A percentile compares a stretch with the other conserved stretches of the same genome.
These are phyloP conservation scores for Riptortus pedestris DNA, from an alignment of 1,140 invertebrate species.

Conservation along the genomic window DNA sequence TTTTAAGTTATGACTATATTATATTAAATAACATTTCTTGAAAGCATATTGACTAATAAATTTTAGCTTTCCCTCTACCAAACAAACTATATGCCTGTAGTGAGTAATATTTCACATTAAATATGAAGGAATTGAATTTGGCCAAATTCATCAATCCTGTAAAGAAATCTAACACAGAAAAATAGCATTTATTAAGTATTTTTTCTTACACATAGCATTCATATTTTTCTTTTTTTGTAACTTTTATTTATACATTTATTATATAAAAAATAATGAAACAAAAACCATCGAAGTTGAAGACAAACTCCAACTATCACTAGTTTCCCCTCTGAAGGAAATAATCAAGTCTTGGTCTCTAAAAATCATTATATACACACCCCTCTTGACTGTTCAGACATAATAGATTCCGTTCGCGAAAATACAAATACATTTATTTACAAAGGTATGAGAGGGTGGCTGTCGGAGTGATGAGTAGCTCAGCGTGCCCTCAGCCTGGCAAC, in stretches of 20 bases:
- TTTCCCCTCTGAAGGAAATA: not conserved
- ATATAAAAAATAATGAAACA: not conserved
- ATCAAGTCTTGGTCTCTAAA: conserved; percentile 16
- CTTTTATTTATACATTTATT: not conserved
- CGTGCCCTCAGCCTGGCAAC: not conserved
- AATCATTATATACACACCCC: not conserved
- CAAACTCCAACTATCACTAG: not conserved
- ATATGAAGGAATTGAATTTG: no score
- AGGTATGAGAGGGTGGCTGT: not conserved
- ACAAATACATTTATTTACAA: conserved; percentile 19
- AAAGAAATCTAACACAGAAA: no score
- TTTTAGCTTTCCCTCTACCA: no score
- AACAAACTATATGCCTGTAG: no score
- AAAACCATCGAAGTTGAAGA: not conserved
- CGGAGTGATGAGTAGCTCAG: not conserved
- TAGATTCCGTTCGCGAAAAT: conserved; percentile 7
- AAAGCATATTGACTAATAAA: no score
- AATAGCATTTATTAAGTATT: no score
- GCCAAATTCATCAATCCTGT: no score
- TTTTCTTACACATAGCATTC: no score
- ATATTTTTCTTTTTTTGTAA: no score
- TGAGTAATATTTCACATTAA: no score
- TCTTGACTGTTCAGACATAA: conserved; percentile 9
- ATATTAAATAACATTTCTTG: no score
- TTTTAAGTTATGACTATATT: no score